Percentiles rank a stretch among this genome's conserved stretches.
Conservation (phyloP, 2,797 vertebrate species). For the Falco naumanni region DNA sequence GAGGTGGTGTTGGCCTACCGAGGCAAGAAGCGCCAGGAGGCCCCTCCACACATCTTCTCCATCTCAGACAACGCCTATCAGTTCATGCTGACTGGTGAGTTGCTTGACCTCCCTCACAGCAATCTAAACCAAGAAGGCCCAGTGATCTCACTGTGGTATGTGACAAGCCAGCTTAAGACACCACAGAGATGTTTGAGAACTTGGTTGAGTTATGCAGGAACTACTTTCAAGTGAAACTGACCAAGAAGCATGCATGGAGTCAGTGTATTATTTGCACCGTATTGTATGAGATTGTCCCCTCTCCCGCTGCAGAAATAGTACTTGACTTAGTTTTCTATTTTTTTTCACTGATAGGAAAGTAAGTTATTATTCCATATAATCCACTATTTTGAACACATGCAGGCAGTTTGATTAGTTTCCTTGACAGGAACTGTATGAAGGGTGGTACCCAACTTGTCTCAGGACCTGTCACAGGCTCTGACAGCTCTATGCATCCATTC, state of each 20-base stretch:
- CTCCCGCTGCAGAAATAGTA: neutral
- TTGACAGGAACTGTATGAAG: neutral
- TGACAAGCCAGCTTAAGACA: neutral
- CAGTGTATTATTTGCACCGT: neutral
- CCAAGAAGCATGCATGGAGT: no score
- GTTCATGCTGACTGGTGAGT: conserved; percentile 70
- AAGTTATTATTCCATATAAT: neutral
- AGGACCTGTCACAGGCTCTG: neutral
- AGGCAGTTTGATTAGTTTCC: neutral
- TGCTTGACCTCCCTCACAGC: neutral
- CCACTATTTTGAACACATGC: neutral
- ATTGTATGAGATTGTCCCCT: neutral
- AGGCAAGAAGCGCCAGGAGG: no score
- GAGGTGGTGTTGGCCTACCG: no score
- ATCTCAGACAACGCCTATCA: neutral
- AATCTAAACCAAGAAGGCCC: neutral
- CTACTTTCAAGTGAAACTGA: neutral
- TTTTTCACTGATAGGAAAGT: neutral
- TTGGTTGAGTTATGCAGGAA: neutral
- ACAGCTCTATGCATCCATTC: neutral
- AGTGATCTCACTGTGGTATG: neutral
- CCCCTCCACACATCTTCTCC: no score
- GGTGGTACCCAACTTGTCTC: neutral
- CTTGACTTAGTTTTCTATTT: neutral
- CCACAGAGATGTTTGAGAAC: neutral